These are phyloP conservation scores for Penaeus indicus DNA, from an alignment of 1,140 invertebrate species.

Conservation along the genomic window DNA sequence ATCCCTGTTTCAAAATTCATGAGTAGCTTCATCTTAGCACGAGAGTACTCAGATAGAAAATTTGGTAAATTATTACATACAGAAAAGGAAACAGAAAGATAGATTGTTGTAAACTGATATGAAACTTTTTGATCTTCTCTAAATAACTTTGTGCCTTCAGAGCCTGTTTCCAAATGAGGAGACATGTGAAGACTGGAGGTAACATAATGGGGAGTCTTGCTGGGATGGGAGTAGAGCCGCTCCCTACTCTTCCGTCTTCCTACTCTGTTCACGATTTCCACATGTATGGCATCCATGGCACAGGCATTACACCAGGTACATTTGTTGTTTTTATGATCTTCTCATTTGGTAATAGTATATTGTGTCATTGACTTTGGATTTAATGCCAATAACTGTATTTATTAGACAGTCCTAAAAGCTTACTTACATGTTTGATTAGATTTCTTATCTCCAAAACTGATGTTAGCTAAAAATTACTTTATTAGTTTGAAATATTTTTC, in stretches of 20 bases:
- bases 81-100: too few species aligned
- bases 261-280: slow-evolving; percentile 97
- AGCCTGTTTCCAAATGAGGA: slow-evolving; percentile 91
- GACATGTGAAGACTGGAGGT: slow-evolving; percentile 77
- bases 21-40: not conserved
- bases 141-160: slow-evolving; percentile 71
- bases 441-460: too few species aligned
- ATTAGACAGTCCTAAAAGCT: too few species aligned
- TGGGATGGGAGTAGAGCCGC: slow-evolving; percentile 74
- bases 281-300: slow-evolving; percentile 84
- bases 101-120: too few species aligned
- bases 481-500: too few species aligned
- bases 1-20: slow-evolving; percentile 15
- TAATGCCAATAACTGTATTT: too few species aligned
- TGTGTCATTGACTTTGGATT: too few species aligned
- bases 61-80: too few species aligned
- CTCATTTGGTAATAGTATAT: not conserved
- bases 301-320: slow-evolving; percentile 79
- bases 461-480: too few species aligned
- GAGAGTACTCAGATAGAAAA: too few species aligned
- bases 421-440: too few species aligned
- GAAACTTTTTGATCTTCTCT: not conserved
- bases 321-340: not conserved
- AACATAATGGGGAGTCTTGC: slow-evolving; percentile 61
- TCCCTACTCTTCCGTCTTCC: slow-evolving; percentile 89